Conservation (phyloP, 2,888 invertebrate genomes). For the Scaptomyza caliginosa region DNA sequence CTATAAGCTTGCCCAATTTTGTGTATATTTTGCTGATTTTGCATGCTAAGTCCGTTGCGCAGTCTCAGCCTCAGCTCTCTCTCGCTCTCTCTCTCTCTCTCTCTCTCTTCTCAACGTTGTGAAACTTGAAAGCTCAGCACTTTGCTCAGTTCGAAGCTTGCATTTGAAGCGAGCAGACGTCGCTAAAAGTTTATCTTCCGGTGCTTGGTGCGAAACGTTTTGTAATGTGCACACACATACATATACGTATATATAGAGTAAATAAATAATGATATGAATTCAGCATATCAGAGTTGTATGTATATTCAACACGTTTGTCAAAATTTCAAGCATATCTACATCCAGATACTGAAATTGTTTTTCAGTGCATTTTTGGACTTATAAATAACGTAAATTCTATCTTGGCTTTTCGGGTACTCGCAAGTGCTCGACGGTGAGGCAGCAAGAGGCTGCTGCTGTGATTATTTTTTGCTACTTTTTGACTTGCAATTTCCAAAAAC, state of each 20-base stretch:
- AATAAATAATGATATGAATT: slow-evolving; percentile 8
- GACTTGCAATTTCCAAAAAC: neutral
- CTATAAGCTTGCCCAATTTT: neutral
- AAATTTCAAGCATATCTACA: slow-evolving; percentile 29
- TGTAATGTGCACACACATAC: neutral
- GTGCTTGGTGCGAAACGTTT: neutral
- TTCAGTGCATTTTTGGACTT: slow-evolving; percentile 23
- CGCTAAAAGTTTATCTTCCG: slow-evolving; percentile 7
- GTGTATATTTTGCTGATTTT: slow-evolving; percentile 4
- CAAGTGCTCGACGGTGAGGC: slow-evolving; percentile 11
- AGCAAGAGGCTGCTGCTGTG: slow-evolving; percentile 5
- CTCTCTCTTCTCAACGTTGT: no score
- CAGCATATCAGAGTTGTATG: slow-evolving; percentile 19
- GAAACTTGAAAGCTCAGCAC: neutral
- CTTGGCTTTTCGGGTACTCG: neutral
- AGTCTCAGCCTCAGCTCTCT: neutral
- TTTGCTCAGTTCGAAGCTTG: slow-evolving; percentile 31
- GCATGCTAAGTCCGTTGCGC: slow-evolving; percentile 19
- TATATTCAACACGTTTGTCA: slow-evolving; percentile 40
- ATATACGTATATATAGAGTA: neutral
- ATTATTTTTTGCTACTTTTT: no score
- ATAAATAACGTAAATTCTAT: slow-evolving; percentile 22
- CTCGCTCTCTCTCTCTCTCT: slow-evolving; percentile 3
- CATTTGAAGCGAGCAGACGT: slow-evolving; percentile 30
- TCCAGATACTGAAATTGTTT: slow-evolving; percentile 16